Conservation (phyloP, 2,113 vertebrate species). For the Boulengeromyrus knoepffleri region DNA sequence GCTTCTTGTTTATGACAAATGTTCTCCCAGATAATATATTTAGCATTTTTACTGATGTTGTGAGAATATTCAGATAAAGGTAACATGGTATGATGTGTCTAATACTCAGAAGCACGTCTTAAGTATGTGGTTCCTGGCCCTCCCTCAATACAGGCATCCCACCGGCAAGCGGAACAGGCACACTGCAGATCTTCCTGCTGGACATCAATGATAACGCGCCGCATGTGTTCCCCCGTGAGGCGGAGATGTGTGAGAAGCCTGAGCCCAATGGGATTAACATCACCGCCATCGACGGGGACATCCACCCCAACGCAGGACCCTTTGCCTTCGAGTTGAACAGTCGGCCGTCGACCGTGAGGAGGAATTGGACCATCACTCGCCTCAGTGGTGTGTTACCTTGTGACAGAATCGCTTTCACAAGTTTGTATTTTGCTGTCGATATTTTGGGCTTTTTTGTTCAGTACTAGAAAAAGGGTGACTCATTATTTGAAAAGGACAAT, state of each 20-base stretch:
- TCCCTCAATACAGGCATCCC: slow-evolving; percentile 65
- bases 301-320: slow-evolving; percentile 88
- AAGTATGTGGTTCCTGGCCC: neutral
- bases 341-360: slow-evolving; percentile 71
- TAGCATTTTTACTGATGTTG: neutral
- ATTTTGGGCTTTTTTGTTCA: neutral
- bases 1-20: neutral
- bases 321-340: slow-evolving; percentile 88
- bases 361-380: slow-evolving; percentile 91
- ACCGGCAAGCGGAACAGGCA: slow-evolving; percentile 86
- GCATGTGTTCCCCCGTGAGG: slow-evolving; percentile 81
- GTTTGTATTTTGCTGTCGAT: neutral
- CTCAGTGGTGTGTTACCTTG: slow-evolving; percentile 70
- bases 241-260: slow-evolving; percentile 83
- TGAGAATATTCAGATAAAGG: neutral
- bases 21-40: neutral
- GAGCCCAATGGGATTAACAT: slow-evolving; percentile 93
- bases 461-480: neutral
- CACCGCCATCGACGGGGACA: slow-evolving; percentile 86
- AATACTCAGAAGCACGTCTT: neutral
- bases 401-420: neutral
- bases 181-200: slow-evolving; percentile 82
- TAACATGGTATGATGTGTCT: neutral
- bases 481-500: neutral
- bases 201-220: slow-evolving; percentile 97